Percentiles rank a stretch among this genome's conserved stretches.
Evolutionary conservation across 2,113 vertebrate genomes (phyloP).

Genomic region (Gambusia affinis): DNA sequence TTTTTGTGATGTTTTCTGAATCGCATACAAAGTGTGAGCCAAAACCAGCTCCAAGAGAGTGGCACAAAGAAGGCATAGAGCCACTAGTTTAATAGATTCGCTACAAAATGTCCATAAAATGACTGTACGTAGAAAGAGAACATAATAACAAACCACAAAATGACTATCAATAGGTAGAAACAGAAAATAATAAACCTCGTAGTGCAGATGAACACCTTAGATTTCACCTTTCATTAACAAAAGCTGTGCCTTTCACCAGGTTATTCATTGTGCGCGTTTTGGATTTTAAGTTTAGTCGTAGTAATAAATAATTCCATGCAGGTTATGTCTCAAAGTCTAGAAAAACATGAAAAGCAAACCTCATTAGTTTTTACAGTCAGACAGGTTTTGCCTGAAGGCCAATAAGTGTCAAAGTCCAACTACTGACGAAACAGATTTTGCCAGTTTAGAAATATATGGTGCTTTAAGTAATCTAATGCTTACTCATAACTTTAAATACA

Average conservation of each 20-base stretch:
- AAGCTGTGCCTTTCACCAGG: not conserved
- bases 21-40: conserved; percentile 20
- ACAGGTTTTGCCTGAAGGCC: not conserved
- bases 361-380: not conserved
- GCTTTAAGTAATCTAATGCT: not conserved
- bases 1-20: conserved; percentile 42
- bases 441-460: too few relatives aligned
- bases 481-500: not conserved
- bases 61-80: conserved; percentile 6
- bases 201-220: not conserved
- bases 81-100: not conserved
- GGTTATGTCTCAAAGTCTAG: not conserved
- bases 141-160: not conserved
- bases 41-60: conserved; percentile 20
- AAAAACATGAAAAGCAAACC: not conserved
- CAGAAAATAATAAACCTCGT: not conserved
- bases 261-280: not conserved
- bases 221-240: not conserved
- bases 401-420: not conserved
- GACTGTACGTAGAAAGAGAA: not conserved
- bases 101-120: conserved; percentile 1
- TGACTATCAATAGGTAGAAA: not conserved
- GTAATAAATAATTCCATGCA: too few relatives aligned
- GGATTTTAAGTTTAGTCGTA: too few relatives aligned
- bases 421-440: not conserved